Base-by-base conservation (phyloP, 2,888 invertebrate species). In the Crematogaster levior region DNA sequence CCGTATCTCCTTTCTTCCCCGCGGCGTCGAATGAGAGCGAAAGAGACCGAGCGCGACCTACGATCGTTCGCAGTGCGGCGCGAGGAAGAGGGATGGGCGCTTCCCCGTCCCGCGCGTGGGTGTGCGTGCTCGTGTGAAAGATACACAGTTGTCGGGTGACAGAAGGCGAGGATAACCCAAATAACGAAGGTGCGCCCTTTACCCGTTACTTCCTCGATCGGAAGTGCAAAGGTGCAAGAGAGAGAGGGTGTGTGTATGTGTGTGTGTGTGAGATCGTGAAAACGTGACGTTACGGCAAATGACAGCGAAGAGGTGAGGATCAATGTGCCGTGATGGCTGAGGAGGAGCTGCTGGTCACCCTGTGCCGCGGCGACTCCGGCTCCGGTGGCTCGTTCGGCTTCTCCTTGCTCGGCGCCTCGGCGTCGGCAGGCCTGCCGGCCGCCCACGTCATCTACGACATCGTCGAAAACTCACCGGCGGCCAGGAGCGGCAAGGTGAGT, bases 391-490 rank as follows among this genome's bases (percentile, higher is more conserved):
- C 98, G 94, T 97, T 98, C 95, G 98, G 98, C 93, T 98, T 98
- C 96, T 98, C 98, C 92, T 95, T 98, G 93, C 96, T 98, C 94
- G 98, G 98, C 91, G 97, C 98, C 95, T 98, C 94, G 98, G 98
- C 91, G 77, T 97, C 98, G 95, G 97, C 98, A 94, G 98, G 98
- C 95, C 96, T 98, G 95, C 98, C 98, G 94, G 77, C 77, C 68
- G 70, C 77, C 74, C 98, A 98, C 94, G 97, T 98, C 95, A 98
- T 98, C 95, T 98, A 98, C 95, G 97, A 98, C 95, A 98, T 98
- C 94, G 96, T 98, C 94, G 98, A 98, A 95, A 98, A 98, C 95
- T 98, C 98, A 92, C 98, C 98, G 95, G 98, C 98, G 90, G 98
- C 98, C 92, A 97, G 97, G 94, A 97, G 98, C 95, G 98, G 97